Evolutionary conservation across 2,888 invertebrate genomes (phyloP).

Genomic region (Apodemia zela): DNA sequence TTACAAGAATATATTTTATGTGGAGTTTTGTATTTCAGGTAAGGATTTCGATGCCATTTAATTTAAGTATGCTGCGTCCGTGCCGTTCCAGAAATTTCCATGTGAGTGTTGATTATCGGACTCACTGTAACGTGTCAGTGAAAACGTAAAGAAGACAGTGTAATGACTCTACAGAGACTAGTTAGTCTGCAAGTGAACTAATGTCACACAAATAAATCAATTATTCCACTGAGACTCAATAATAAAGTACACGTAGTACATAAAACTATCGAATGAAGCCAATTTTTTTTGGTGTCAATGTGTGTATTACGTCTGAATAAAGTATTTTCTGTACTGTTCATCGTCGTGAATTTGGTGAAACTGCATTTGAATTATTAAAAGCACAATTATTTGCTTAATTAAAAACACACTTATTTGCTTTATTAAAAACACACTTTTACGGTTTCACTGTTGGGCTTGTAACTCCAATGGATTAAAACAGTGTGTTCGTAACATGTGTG

Average conservation of each 20-base stretch:
- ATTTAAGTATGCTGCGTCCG: constrained; percentile 71
- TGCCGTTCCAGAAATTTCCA: constrained; percentile 53
- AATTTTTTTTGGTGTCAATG: neutral
- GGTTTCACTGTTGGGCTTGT: too few species aligned
- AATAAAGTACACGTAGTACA: neutral
- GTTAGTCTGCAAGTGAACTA: constrained; percentile 52
- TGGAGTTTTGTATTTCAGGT: constrained; percentile 37
- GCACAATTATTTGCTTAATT: too few species aligned
- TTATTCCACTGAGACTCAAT: constrained; percentile 60
- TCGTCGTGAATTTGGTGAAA: neutral
- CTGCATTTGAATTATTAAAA: neutral
- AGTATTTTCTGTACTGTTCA: neutral
- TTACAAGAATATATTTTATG: too few species aligned
- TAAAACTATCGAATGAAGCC: neutral
- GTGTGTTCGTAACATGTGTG: too few species aligned
- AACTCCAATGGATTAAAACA: too few species aligned
- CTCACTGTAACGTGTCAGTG: constrained; percentile 39
- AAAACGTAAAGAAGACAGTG: constrained; percentile 27
- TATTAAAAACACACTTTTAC: neutral
- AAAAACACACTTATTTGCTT: too few species aligned
- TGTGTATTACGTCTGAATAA: neutral
- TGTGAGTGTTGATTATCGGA: constrained; percentile 57
- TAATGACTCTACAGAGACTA: constrained; percentile 45
- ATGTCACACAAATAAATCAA: constrained; percentile 60
- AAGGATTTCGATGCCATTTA: constrained; percentile 78